A percentile compares a stretch with the other conserved stretches of the same genome.
These are phyloP conservation scores for Epinephelus lanceolatus DNA, from an alignment of 2,113 vertebrate species.

Conservation along the genomic window DNA sequence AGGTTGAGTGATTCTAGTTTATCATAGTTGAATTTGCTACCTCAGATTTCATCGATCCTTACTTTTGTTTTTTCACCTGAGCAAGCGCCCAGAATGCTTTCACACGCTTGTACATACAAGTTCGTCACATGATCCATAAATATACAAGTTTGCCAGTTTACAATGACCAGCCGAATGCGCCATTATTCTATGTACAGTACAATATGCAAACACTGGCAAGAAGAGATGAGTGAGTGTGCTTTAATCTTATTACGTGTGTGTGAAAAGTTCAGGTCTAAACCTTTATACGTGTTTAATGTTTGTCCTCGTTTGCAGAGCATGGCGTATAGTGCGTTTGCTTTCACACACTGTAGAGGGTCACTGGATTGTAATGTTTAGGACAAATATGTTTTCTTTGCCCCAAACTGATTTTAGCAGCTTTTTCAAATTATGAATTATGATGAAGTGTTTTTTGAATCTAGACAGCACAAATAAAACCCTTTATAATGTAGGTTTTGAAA, in stretches of 20 bases:
- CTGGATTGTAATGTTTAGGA: conserved; percentile 31
- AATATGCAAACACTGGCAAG: conserved; percentile 83
- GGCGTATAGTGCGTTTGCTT: conserved; percentile 24
- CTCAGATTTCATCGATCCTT: conserved; percentile 76
- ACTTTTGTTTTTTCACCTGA: conserved; percentile 48
- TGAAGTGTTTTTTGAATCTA: conserved; percentile 9
- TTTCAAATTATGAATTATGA: neutral
- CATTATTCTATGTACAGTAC: conserved; percentile 73
- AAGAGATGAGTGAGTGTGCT: conserved; percentile 66
- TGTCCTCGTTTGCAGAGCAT: conserved; percentile 47
- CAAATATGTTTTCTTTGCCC: conserved; percentile 14
- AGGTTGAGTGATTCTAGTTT: conserved; percentile 25
- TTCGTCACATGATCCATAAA: conserved; percentile 34
- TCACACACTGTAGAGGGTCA: conserved; percentile 24
- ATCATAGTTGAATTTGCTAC: conserved; percentile 77
- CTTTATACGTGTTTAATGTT: conserved; percentile 40
- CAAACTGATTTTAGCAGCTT: conserved; percentile 11
- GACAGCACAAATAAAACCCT: conserved; percentile 40
- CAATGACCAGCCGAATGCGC: conserved; percentile 72
- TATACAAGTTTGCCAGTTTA: conserved; percentile 76
- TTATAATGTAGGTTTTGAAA: conserved; percentile 28
- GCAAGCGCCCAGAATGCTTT: conserved; percentile 60
- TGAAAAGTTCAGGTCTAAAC: conserved; percentile 53
- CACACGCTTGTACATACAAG: conserved; percentile 49
- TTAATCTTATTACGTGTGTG: conserved; percentile 48